Conservation (phyloP, 2,797 vertebrate genomes). For the Gallinago solitaria region DNA sequence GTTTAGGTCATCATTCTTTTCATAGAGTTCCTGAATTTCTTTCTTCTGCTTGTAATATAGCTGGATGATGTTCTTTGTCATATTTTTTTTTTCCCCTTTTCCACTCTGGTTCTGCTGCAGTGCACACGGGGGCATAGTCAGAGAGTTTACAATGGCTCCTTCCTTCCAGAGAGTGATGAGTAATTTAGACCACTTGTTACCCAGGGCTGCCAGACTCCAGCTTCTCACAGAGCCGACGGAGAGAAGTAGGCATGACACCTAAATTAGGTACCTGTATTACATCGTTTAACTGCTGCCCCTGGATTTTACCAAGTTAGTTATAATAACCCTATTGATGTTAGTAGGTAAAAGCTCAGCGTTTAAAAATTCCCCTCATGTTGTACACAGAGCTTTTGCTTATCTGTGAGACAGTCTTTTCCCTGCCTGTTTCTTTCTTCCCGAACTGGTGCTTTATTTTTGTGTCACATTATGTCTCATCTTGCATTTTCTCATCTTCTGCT, state of each 20-base stretch:
- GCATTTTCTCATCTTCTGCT: background rate
- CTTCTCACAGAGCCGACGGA: background rate
- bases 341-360: background rate
- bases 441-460: background rate
- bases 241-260: conserved; percentile 33
- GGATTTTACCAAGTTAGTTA: conserved; percentile 16
- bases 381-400: background rate
- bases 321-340: conserved; percentile 8
- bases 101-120: conserved; percentile 43
- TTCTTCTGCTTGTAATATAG: conserved; percentile 32
- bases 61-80: conserved; percentile 40
- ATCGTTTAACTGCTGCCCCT: conserved; percentile 11
- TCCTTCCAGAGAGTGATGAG: conserved; percentile 30
- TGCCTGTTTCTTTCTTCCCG: background rate
- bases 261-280: conserved; percentile 36
- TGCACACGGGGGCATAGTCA: conserved; percentile 15
- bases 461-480: conserved; percentile 16
- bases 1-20: conserved; percentile 54
- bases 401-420: background rate
- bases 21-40: conserved; percentile 27
- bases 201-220: conserved; percentile 41
- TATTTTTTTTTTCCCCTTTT: background rate
- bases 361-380: background rate
- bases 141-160: conserved; percentile 54
- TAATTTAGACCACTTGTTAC: conserved; percentile 68